Conservation (phyloP, 2,797 vertebrate species). For the Enteromius radiatus region DNA sequence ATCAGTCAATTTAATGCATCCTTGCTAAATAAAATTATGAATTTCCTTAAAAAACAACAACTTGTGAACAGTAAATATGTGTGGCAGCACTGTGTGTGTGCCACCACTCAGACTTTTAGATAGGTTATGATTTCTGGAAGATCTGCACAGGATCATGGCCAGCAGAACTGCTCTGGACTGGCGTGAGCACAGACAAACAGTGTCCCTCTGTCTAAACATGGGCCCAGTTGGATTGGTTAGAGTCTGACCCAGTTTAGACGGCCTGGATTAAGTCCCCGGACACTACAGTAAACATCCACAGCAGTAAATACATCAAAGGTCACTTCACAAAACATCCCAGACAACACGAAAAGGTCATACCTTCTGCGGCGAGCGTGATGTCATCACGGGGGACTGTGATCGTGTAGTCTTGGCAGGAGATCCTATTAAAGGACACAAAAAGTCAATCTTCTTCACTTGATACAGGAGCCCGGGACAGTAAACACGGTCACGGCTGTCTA, state of each 20-base stretch:
- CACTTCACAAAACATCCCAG: neutral
- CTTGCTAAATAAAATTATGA: neutral
- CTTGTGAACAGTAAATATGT: neutral
- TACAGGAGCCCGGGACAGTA: constrained; percentile 31
- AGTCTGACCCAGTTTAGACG: constrained; percentile 26
- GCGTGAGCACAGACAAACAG: neutral
- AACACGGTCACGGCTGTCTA: constrained; percentile 29
- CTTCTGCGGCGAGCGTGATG: constrained; percentile 96
- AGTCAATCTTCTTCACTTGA: constrained; percentile 45
- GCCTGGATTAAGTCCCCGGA: neutral
- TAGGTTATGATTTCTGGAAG: neutral
- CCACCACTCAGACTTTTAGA: neutral
- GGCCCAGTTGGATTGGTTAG: constrained; percentile 28
- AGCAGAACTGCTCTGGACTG: neutral
- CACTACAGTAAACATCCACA: constrained; percentile 19
- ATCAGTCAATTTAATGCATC: too few relatives aligned
- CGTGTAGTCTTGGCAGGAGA: constrained; percentile 90
- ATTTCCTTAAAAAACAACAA: neutral
- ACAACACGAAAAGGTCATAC: constrained; percentile 71
- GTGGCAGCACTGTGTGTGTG: neutral
- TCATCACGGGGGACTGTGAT: constrained; percentile 87
- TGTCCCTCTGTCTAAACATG: neutral
- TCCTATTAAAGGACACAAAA: constrained; percentile 78
- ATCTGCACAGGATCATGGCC: neutral
- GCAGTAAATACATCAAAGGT: constrained; percentile 12